phyloP scores from a whole-genome alignment of 2,888 invertebrate genomes.

The Kuschelorhynchus macadamiae region DNA sequence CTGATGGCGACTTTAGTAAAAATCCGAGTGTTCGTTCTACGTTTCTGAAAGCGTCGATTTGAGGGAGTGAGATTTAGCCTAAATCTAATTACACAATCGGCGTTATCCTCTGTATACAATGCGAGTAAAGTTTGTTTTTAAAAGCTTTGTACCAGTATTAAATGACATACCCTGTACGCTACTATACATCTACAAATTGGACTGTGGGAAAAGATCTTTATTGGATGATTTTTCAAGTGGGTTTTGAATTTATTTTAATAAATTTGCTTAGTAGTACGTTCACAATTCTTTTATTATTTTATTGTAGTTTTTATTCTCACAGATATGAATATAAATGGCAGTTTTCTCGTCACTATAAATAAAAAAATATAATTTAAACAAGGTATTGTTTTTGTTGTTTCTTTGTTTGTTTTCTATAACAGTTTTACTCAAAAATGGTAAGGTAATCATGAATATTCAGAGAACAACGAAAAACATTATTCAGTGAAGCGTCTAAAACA shows the following conservation, averaged over 20 bases:
- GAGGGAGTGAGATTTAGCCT: slow-evolving; percentile 35
- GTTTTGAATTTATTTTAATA: slow-evolving; percentile 4
- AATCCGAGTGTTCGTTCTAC: slow-evolving; percentile 7
- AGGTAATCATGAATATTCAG: too few species aligned
- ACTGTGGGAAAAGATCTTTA: slow-evolving; percentile 39
- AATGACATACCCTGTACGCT: slow-evolving; percentile 37
- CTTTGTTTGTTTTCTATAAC: not conserved
- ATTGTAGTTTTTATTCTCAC: not conserved
- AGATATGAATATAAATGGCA: too few species aligned
- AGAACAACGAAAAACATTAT: too few species aligned
- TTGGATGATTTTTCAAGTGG: slow-evolving; percentile 37
- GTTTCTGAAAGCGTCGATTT: slow-evolving; percentile 4
- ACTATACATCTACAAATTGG: slow-evolving; percentile 7
- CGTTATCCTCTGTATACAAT: slow-evolving; percentile 44
- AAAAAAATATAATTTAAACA: too few species aligned
- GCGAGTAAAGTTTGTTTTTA: slow-evolving; percentile 46
- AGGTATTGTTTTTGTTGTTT: too few species aligned
- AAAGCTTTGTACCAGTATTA: slow-evolving; percentile 37
- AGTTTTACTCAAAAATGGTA: too few species aligned
- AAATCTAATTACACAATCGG: slow-evolving; percentile 50
- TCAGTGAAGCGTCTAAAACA: too few species aligned
- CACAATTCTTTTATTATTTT: not conserved
- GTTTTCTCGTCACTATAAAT: too few species aligned
- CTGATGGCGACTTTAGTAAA: too few species aligned
- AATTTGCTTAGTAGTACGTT: too few species aligned